phyloP scores from a whole-genome alignment of 2,888 invertebrate genomes.

The Drosophila subquinaria region DNA sequence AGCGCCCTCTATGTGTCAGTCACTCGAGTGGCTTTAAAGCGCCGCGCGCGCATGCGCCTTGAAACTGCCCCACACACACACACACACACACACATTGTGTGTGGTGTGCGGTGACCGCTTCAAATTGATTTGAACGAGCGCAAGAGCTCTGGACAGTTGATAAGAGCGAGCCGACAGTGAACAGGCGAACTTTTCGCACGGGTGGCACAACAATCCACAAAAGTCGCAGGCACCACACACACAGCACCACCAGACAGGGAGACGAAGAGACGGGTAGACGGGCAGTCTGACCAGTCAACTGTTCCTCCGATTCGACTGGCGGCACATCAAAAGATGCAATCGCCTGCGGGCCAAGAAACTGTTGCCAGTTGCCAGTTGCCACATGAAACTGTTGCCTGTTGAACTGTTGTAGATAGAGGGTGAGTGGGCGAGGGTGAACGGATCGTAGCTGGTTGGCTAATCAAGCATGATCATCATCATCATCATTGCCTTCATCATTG shows the following conservation, averaged over 20 bases:
- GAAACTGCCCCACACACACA: slow-evolving; percentile 14
- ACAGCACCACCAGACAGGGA: slow-evolving; percentile 1
- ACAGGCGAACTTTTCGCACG: slow-evolving; percentile 64
- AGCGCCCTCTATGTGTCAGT: slow-evolving; percentile 71
- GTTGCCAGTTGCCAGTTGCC: slow-evolving; percentile 42
- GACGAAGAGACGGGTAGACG: not conserved
- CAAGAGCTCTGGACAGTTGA: slow-evolving; percentile 72
- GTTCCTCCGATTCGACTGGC: slow-evolving; percentile 41
- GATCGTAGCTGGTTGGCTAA: slow-evolving; percentile 52
- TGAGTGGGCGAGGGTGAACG: slow-evolving; percentile 14
- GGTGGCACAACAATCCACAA: slow-evolving; percentile 61
- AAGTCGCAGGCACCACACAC: slow-evolving; percentile 7
- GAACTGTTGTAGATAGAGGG: slow-evolving; percentile 4
- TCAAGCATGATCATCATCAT: slow-evolving; percentile 63
- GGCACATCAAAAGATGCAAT: slow-evolving; percentile 67
- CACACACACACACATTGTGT: slow-evolving; percentile 12
- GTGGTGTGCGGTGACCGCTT: slow-evolving; percentile 64
- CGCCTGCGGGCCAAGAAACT: slow-evolving; percentile 62
- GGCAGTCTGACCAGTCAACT: slow-evolving; percentile 30
- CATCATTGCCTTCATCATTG: slow-evolving; percentile 7
- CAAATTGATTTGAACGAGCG: slow-evolving; percentile 76
- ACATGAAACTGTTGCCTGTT: slow-evolving; percentile 22
- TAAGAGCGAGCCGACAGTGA: slow-evolving; percentile 63
- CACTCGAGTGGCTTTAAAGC: slow-evolving; percentile 44
- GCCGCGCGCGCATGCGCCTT: slow-evolving; percentile 61